Base-by-base conservation (phyloP, 2,113 vertebrate genomes). In the Siphamia tubifer region DNA sequence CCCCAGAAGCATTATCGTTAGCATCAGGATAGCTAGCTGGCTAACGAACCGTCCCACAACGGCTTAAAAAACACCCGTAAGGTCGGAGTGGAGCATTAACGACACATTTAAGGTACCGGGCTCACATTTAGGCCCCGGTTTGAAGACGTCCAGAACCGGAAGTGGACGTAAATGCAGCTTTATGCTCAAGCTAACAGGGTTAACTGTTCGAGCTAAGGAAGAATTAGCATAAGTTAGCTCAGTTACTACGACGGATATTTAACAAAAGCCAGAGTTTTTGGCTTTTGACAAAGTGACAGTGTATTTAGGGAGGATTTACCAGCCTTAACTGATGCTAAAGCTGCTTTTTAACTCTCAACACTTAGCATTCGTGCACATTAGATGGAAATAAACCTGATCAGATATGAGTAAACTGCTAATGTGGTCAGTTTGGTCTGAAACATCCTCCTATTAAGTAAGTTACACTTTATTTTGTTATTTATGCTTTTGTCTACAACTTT, bases 1-100 rank as follows among this genome's bases (percentile, higher is more conserved):
- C 89, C 92, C 88, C 90, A 81, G 81, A 90, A 85, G 43, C 64
- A 68, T 54, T 21, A 52, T 28, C 61, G 58, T 51, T 82, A 86
- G 49, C 71, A 19, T 54, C n/a, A n/a, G n/a, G n/a, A n/a, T 75
- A 85, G 74, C 78, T 31, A 34, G 16, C 16, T 53, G 21, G 57
- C 40, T 82, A 75, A 66, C 71, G 45, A 67, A 44, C 57, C 20
- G 5, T 27, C 40, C 9, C 32, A 15, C 2, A 16, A 13, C 25
- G n/a, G 20, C 32, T 8, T 23, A 12, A 10, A 43, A 70, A 44
- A 15, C 30, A 40, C 31, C 21, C 11, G n/a, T 24, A 20, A 3
- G 0, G 2, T 1, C 2, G 0, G 12, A 13, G 47, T 28, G 4
- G 2, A 0, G 9, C 5, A 9, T 4, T 5, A 27, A 48, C 20